Conservation (phyloP, 2,888 invertebrate genomes). For the Chrysomela aeneicollis region DNA sequence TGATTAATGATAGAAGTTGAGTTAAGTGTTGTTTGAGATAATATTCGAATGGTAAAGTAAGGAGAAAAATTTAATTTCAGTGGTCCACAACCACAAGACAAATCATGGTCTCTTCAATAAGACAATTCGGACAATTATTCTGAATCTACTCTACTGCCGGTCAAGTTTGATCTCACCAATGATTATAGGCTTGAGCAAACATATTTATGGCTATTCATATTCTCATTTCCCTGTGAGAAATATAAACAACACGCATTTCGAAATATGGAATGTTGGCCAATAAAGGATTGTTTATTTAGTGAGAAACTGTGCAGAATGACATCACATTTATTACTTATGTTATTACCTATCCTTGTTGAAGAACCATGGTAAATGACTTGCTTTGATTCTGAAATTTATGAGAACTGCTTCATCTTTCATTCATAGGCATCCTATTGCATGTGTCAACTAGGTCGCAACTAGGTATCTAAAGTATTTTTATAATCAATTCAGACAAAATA, state of each 20-base stretch:
- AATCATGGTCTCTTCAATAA: too few species aligned
- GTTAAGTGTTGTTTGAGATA: too few species aligned
- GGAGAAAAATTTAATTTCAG: too few species aligned
- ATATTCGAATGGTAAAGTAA: too few species aligned
- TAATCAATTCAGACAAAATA: too few species aligned
- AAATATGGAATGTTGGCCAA: slow-evolving; percentile 20
- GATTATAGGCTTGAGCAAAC: slow-evolving; percentile 3
- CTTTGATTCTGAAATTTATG: neutral
- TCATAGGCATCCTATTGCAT: too few species aligned
- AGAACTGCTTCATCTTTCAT: neutral
- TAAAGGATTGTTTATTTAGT: slow-evolving; percentile 19
- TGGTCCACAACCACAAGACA: too few species aligned
- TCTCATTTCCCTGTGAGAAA: slow-evolving; percentile 22
- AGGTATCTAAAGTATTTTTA: too few species aligned
- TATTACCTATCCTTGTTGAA: neutral
- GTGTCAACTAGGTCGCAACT: too few species aligned
- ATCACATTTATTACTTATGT: slow-evolving; percentile 11
- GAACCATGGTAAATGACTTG: neutral
- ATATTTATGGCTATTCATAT: slow-evolving; percentile 15
- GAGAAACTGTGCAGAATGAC: slow-evolving; percentile 18
- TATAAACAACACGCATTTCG: slow-evolving; percentile 21
- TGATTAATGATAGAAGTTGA: too few species aligned
- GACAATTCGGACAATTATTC: too few species aligned
- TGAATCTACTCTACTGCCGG: neutral
- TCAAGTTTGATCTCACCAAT: slow-evolving; percentile 9